phyloP scores from a whole-genome alignment of 2,113 vertebrate genomes.

The Danionella cerebrum region DNA sequence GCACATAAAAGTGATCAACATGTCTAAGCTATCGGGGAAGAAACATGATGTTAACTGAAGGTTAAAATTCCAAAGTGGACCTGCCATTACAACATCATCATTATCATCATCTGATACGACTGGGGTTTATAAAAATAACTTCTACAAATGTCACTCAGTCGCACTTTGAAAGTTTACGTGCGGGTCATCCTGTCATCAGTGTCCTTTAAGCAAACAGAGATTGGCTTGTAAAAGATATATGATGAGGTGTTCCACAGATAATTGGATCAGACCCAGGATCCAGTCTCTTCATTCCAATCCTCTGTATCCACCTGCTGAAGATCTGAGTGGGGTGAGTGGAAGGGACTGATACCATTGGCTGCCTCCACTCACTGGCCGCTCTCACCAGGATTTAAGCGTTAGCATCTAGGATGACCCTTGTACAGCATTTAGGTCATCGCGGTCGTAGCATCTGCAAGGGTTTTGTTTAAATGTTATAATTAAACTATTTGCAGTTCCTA shows the following conservation, averaged over 20 bases:
- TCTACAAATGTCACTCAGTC: background rate
- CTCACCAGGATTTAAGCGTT: constrained; percentile 5
- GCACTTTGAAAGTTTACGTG: background rate
- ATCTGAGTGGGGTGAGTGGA: constrained; percentile 57
- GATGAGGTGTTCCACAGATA: background rate
- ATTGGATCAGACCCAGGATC: constrained; percentile 13
- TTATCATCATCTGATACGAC: background rate
- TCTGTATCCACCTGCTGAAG: constrained; percentile 38
- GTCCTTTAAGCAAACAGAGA: background rate
- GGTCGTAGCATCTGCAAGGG: background rate
- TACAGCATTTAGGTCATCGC: background rate
- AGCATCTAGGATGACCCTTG: background rate
- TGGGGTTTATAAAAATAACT: background rate
- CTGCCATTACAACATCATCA: background rate
- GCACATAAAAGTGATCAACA: too few relatives aligned
- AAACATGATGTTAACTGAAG: background rate
- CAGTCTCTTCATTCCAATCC: background rate
- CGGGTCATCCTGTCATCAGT: background rate
- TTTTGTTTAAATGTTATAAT: too few relatives aligned
- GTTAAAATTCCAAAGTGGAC: background rate
- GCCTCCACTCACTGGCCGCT: constrained; percentile 23
- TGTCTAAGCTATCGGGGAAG: too few relatives aligned
- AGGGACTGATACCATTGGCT: constrained; percentile 52
- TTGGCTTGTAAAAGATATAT: background rate
- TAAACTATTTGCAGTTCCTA: too few relatives aligned